These are phyloP conservation scores for Misgurnus mizolepis DNA, from an alignment of 2,113 vertebrate genomes.

Conservation along the genomic window DNA sequence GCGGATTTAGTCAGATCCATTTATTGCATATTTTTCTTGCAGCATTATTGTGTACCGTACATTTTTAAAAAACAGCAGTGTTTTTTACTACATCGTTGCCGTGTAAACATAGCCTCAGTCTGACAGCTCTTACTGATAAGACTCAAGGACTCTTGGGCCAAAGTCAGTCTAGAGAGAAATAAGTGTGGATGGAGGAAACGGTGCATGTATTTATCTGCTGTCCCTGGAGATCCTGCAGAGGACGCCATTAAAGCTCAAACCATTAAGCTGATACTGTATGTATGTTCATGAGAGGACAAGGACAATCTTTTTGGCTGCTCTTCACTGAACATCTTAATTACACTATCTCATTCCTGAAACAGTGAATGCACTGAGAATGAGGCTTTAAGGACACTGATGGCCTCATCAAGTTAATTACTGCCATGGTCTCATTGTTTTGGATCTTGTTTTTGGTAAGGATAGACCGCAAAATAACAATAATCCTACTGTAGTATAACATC, in stretches of 20 bases:
- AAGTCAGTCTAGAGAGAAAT: neutral
- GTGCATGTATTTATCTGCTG: neutral
- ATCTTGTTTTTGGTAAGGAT: too few species aligned
- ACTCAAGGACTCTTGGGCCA: neutral
- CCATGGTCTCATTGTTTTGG: too few species aligned
- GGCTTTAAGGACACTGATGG: neutral
- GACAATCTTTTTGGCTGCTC: neutral
- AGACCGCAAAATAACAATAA: too few species aligned
- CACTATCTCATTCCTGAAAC: neutral
- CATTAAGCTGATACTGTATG: neutral
- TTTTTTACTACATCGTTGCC: too few species aligned
- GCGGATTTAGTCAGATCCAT: too few species aligned
- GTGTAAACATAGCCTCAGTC: neutral
- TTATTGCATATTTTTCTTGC: too few species aligned
- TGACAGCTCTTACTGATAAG: neutral
- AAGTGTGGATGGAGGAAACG: neutral
- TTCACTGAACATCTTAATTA: constrained; percentile 5
- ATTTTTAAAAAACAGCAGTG: too few species aligned
- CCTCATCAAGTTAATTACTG: too few species aligned
- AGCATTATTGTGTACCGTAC: too few species aligned
- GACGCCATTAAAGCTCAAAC: neutral
- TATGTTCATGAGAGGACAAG: neutral
- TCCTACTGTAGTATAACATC: too few species aligned
- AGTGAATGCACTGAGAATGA: neutral
- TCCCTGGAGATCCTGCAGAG: neutral